Conservation (phyloP, 2,797 vertebrate genomes). For the Diceros bicornis region DNA sequence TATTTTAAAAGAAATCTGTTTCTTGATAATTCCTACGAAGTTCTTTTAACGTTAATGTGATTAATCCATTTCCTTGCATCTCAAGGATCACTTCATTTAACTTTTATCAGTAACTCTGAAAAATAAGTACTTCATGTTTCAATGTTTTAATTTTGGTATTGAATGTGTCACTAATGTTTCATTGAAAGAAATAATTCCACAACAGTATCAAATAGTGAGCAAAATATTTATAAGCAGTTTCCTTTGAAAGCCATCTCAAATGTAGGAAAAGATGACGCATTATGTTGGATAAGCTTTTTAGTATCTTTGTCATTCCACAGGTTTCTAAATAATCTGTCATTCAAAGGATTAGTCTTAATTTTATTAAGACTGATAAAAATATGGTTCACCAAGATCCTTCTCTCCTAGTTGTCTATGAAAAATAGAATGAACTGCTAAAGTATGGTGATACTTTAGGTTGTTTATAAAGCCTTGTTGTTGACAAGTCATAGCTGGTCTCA, state of each 20-base stretch:
- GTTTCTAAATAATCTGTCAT: not conserved
- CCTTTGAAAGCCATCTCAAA: not conserved
- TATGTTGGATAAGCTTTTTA: not conserved
- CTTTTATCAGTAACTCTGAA: not conserved
- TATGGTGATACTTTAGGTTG: not conserved
- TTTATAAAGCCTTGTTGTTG: not conserved
- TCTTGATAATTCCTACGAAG: not conserved
- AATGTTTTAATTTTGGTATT: conserved; percentile 24
- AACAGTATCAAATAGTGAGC: not conserved
- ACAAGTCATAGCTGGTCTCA: not conserved
- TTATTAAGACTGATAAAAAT: not conserved
- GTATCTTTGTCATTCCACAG: not conserved
- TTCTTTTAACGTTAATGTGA: not conserved
- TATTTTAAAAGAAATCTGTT: conserved; percentile 36
- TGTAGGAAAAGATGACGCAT: not conserved
- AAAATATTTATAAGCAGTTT: not conserved
- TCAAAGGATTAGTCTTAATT: not conserved
- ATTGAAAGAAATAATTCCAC: not conserved
- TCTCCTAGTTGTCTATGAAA: not conserved
- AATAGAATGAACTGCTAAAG: not conserved
- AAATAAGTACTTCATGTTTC: not conserved
- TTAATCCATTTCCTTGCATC: not conserved
- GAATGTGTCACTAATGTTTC: not conserved
- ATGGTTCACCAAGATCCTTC: not conserved
- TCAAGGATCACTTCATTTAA: not conserved